Conservation (phyloP, 2,888 invertebrate genomes). For the Miltochrista miniata region DNA sequence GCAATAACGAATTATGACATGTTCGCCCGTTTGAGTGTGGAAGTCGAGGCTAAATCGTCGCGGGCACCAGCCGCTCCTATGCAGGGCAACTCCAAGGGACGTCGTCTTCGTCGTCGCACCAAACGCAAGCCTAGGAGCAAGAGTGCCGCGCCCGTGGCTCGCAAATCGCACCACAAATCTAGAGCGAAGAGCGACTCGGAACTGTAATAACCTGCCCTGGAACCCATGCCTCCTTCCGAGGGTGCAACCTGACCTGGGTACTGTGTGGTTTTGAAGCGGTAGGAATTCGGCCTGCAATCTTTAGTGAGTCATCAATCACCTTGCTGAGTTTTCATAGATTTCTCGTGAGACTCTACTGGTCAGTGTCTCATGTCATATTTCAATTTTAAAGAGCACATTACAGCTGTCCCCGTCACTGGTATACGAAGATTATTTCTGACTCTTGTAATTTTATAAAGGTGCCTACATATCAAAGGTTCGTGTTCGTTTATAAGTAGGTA, state of each 20-base stretch:
- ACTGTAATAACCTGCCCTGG: too few species aligned
- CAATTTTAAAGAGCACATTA: too few species aligned
- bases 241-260: too few species aligned
- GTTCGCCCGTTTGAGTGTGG: slow-evolving; percentile 75
- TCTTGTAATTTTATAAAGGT: not conserved
- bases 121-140: slow-evolving; percentile 71
- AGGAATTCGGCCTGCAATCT: not conserved
- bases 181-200: slow-evolving; percentile 78
- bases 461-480: slow-evolving; percentile 12
- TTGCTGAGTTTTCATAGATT: too few species aligned
- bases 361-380: too few species aligned
- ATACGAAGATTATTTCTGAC: not conserved
- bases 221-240: too few species aligned
- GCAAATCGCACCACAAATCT: slow-evolving; percentile 56
- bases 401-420: not conserved
- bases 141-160: slow-evolving; percentile 65
- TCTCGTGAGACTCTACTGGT: too few species aligned
- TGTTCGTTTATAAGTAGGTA: slow-evolving; percentile 8
- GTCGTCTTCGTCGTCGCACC: slow-evolving; percentile 57
- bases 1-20: slow-evolving; percentile 78
- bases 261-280: not conserved
- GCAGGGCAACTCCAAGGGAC: slow-evolving; percentile 51
- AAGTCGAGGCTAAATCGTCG: slow-evolving; percentile 67
- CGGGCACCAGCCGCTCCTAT: slow-evolving; percentile 53
- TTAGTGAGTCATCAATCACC: too few species aligned